These are phyloP conservation scores for Odontocolon sp. DNA, from an alignment of 2,888 invertebrate species.

Conservation along the genomic window DNA sequence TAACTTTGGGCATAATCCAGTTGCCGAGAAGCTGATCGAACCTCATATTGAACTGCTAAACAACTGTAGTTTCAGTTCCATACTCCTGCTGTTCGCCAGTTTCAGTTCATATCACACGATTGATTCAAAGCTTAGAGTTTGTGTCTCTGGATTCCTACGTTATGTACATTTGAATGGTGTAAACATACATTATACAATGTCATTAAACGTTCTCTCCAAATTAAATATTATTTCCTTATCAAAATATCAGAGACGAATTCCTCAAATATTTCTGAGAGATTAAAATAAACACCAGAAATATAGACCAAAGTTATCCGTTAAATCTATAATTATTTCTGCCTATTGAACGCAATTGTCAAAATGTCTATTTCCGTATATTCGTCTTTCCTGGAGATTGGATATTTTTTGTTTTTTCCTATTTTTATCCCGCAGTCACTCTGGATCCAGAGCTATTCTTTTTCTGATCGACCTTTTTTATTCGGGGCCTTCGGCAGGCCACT, in stretches of 20 bases:
- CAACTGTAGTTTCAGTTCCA: background rate
- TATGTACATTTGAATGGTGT: background rate
- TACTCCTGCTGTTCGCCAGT: background rate
- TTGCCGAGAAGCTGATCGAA: slow-evolving; percentile 32
- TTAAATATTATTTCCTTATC: no score
- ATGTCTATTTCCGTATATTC: no score
- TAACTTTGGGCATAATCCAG: slow-evolving; percentile 47
- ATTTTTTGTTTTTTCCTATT: background rate
- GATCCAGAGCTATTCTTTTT: slow-evolving; percentile 29
- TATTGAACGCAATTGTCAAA: background rate
- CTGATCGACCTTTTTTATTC: slow-evolving; percentile 21
- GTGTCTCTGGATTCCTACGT: slow-evolving; percentile 7
- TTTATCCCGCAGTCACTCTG: background rate
- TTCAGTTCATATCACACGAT: background rate
- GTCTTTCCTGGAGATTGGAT: no score
- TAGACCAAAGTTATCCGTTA: no score
- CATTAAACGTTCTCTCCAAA: no score
- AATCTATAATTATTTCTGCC: no score
- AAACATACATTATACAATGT: no score
- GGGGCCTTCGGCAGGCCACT: slow-evolving; percentile 1
- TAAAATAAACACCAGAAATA: no score
- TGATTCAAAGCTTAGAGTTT: slow-evolving; percentile 9
- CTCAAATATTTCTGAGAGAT: no score
- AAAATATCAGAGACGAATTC: no score
- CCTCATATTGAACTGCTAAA: slow-evolving; percentile 30